A percentile compares a stretch with the other conserved stretches of the same genome.
These are phyloP conservation scores for Drosophila asahinai DNA, from an alignment of 1,140 invertebrate species.

Conservation along the genomic window DNA sequence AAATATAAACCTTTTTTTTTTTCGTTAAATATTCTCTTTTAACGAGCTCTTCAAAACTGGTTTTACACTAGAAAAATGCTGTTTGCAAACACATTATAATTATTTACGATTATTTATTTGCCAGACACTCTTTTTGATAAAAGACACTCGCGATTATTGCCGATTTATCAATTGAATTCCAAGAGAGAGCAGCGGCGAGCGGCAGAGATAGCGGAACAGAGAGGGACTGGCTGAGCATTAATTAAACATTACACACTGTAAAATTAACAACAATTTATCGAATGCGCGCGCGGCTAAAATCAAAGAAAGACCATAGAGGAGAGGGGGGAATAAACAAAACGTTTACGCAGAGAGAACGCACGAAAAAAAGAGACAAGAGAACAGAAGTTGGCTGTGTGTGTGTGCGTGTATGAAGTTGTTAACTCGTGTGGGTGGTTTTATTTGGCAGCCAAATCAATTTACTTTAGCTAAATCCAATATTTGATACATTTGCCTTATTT, in stretches of 20 bases:
- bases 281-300: constrained; percentile 78
- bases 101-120: constrained; percentile 30
- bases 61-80: constrained; percentile 44
- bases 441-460: constrained; percentile 11
- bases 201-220: constrained; percentile 3
- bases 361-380: constrained; percentile 61
- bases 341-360: constrained; percentile 43
- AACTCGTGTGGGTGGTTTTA: constrained; percentile 15
- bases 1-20: constrained; percentile 8
- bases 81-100: constrained; percentile 28
- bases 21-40: constrained; percentile 13
- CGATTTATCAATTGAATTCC: constrained; percentile 40
- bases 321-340: constrained; percentile 42
- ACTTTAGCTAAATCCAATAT: constrained; percentile 6
- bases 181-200: constrained; percentile 19
- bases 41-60: constrained; percentile 34
- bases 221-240: constrained; percentile 15
- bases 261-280: constrained; percentile 73
- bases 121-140: constrained; percentile 18
- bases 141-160: constrained; percentile 20
- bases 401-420: constrained; percentile 7
- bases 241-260: constrained; percentile 58
- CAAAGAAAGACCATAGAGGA: constrained; percentile 51
- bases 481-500: neutral
- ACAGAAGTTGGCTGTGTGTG: constrained; percentile 19